Conservation (phyloP, 2,113 vertebrate species). For the Turnix velox region DNA sequence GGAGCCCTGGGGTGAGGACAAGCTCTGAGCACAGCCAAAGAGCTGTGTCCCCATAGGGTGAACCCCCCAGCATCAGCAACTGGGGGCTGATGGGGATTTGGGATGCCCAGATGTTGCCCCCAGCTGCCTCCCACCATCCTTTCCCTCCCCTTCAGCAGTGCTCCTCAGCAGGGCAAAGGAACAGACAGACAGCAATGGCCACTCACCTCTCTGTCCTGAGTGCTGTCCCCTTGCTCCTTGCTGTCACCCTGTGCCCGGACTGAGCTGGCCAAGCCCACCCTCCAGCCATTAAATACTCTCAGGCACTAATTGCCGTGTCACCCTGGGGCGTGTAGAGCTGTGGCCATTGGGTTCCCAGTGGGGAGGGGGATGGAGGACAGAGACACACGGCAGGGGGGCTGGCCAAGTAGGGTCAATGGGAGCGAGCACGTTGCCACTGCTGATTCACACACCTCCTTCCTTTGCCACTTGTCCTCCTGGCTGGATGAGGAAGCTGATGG, state of each 20-base stretch:
- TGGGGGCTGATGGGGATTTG: not conserved
- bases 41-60: too few species aligned
- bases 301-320: not conserved
- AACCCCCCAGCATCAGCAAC: not conserved
- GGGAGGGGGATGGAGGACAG: not conserved
- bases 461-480: too few species aligned
- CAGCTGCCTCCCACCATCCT: not conserved
- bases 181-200: not conserved
- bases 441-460: not conserved
- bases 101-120: too few species aligned
- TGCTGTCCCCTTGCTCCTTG: not conserved
- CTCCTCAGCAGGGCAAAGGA: not conserved
- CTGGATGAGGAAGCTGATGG: not conserved
- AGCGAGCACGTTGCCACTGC: fast-evolving
- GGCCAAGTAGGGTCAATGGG: not conserved
- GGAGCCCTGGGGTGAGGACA: too few species aligned
- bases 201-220: not conserved
- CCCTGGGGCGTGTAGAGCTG: not conserved
- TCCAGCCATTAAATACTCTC: constrained; percentile 38
- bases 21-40: too few species aligned
- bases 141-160: not conserved
- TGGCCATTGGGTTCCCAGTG: constrained; percentile 40
- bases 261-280: not conserved
- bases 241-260: not conserved
- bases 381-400: not conserved